Conservation (phyloP, 2,797 vertebrate species). For the Coccyzus lansbergi region DNA sequence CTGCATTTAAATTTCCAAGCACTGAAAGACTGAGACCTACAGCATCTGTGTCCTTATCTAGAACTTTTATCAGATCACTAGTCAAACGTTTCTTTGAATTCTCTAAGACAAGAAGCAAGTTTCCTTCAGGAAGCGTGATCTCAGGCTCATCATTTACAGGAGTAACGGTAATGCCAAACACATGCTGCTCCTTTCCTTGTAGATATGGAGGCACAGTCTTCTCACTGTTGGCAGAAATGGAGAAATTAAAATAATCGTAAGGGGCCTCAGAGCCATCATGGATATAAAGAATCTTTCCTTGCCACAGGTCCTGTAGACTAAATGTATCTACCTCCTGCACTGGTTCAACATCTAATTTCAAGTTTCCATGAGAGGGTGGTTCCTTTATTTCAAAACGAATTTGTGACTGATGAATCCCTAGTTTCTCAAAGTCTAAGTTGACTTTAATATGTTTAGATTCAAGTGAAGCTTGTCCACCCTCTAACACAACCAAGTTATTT, state of each 20-base stretch:
- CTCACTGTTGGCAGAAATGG: constrained; percentile 82
- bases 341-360: constrained; percentile 83
- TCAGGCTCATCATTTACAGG: constrained; percentile 90
- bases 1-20: constrained; percentile 87
- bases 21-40: constrained; percentile 81
- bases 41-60: constrained; percentile 84
- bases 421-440: constrained; percentile 84
- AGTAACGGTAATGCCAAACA: constrained; percentile 84
- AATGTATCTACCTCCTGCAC: constrained; percentile 82
- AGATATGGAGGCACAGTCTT: constrained; percentile 81
- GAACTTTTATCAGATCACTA: constrained; percentile 80
- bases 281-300: constrained; percentile 85
- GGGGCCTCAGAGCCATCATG: constrained; percentile 89
- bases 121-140: constrained; percentile 86
- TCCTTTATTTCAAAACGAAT: constrained; percentile 85
- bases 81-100: constrained; percentile 87
- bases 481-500: constrained; percentile 84
- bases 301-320: constrained; percentile 87
- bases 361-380: constrained; percentile 81
- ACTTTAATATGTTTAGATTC: constrained; percentile 88
- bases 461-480: constrained; percentile 84
- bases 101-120: constrained; percentile 87
- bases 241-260: constrained; percentile 88
- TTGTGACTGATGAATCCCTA: constrained; percentile 87
- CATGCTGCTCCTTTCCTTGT: constrained; percentile 77